Conservation (phyloP, 2,797 vertebrate species). For the Helarctos malayanus region DNA sequence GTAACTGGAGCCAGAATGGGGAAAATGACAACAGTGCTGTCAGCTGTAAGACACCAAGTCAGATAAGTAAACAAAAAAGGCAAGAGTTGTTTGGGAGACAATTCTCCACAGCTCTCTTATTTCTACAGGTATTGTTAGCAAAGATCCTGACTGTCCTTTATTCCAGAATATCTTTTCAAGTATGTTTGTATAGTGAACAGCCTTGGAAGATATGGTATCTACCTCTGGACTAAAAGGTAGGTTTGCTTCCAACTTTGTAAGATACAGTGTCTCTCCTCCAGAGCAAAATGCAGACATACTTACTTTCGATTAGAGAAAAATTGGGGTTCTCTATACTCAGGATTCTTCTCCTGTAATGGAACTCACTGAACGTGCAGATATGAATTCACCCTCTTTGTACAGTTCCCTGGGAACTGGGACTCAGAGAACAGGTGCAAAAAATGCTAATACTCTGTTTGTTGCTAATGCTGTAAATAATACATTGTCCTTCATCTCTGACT, state of each 20-base stretch:
- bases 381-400: not conserved
- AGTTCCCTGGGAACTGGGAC: not conserved
- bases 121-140: not conserved
- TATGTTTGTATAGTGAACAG: not conserved
- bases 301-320: not conserved
- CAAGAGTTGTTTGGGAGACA: not conserved
- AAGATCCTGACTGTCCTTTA: not conserved
- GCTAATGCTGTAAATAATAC: not conserved
- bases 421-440: not conserved
- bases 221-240: not conserved
- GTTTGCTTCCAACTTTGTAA: not conserved
- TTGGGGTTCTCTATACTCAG: not conserved
- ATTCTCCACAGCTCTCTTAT: not conserved
- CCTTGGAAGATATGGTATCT: not conserved
- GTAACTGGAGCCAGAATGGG: not conserved
- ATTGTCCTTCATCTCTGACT: not conserved
- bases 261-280: not conserved
- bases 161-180: not conserved
- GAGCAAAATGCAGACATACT: not conserved
- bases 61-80: not conserved
- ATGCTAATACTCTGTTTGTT: not conserved
- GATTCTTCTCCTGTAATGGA: not conserved
- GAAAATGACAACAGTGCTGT: not conserved
- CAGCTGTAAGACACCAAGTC: not conserved
- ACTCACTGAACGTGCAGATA: not conserved